These are phyloP conservation scores for Lutjanus erythropterus DNA, from an alignment of 2,113 vertebrate genomes.

Conservation along the genomic window DNA sequence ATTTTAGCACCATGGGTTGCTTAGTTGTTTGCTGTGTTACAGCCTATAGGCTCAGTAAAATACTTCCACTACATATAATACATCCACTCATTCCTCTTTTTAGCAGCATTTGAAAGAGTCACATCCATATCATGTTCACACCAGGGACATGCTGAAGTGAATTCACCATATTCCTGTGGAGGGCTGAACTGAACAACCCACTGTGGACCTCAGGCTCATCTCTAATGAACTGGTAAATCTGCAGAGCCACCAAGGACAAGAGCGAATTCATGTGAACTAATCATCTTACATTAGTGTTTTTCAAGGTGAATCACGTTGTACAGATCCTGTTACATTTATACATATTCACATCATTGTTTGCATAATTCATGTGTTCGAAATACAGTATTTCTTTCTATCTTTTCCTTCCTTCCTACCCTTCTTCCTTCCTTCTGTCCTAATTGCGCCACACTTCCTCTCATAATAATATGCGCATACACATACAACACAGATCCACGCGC, in stretches of 20 bases:
- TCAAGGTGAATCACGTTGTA: neutral
- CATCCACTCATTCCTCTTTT: neutral
- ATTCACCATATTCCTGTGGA: neutral
- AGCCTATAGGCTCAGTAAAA: neutral
- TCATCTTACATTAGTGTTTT: neutral
- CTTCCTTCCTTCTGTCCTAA: neutral
- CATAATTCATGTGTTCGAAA: neutral
- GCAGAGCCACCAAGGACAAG: neutral
- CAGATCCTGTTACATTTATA: neutral
- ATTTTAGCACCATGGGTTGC: too few species aligned
- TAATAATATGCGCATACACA: neutral
- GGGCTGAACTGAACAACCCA: neutral
- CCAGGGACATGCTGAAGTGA: neutral
- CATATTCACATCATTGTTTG: neutral
- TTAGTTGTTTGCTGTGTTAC: neutral
- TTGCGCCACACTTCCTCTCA: neutral
- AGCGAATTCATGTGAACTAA: neutral
- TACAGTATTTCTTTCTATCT: too few species aligned
- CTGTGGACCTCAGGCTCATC: neutral
- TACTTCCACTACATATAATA: too few species aligned
- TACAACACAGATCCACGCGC: conserved; percentile 12
- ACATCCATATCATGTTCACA: neutral
- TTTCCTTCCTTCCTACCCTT: neutral
- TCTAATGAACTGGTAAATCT: neutral
- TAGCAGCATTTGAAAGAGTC: neutral